Evolutionary conservation across 2,888 invertebrate species (phyloP).

Genomic region (Ormyrus nitidulus): DNA sequence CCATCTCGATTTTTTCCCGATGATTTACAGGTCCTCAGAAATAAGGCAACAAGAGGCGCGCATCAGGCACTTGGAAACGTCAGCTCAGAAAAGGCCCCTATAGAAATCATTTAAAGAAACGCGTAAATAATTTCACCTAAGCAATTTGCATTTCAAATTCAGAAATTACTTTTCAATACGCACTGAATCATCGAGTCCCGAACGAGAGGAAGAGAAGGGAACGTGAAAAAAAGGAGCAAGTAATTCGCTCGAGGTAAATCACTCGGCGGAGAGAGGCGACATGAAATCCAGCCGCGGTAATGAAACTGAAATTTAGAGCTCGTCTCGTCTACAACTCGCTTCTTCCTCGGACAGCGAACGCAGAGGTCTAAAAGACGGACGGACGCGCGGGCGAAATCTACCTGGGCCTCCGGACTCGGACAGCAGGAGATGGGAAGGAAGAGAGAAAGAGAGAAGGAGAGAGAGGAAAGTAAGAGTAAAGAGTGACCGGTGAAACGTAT

Average conservation of each 20-base stretch:
- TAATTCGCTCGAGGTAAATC: slow-evolving; percentile 47
- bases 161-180: slow-evolving; percentile 54
- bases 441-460: slow-evolving; percentile 14
- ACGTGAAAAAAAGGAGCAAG: slow-evolving; percentile 12
- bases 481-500: slow-evolving; percentile 14
- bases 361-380: slow-evolving; percentile 33
- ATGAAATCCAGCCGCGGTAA: slow-evolving; percentile 50
- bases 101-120: slow-evolving; percentile 50
- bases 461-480: not conserved
- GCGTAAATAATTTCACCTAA: slow-evolving; percentile 54
- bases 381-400: slow-evolving; percentile 27
- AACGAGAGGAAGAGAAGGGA: not conserved
- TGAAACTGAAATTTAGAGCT: slow-evolving; percentile 58
- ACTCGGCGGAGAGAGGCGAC: slow-evolving; percentile 37
- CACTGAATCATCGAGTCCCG: slow-evolving; percentile 34
- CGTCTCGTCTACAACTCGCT: slow-evolving; percentile 37
- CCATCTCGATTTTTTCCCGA: slow-evolving; percentile 53
- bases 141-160: slow-evolving; percentile 56
- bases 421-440: slow-evolving; percentile 28
- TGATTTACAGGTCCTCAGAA: slow-evolving; percentile 50
- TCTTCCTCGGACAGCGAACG: not conserved
- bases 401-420: slow-evolving; percentile 16
- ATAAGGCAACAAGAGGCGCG: too few relatives aligned
- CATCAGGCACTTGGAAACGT: not conserved
- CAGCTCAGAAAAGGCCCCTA: not conserved